Evolutionary conservation across 2,888 invertebrate genomes (phyloP), one percentile per base, ranked within the genome.

Genomic region (Phytoseiulus persimilis): DNA sequence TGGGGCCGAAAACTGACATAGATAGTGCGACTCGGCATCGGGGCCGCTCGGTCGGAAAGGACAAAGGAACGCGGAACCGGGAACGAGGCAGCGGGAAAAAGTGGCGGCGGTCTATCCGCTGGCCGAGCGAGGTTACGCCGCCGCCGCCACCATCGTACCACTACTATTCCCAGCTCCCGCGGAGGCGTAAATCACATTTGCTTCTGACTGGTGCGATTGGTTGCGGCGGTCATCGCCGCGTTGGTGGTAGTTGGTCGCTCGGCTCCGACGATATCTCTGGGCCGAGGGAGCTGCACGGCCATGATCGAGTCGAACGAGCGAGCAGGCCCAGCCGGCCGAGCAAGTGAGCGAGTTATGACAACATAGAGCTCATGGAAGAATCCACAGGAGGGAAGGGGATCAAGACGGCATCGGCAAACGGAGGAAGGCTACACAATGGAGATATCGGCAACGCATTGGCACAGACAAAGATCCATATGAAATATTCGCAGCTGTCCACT

Each of bases 401-500:
- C 65, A 23, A 65, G 65, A 28, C 65, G 18, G 65, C 65, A 65
- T 65, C 23, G 18, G 23, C 18, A 28, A 65, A 28, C 65, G 14
- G 18, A 65, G 65, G 18, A 65, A 65, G 65, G 65, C 65, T 65
- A 28, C 65, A 65, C 65, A 11, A 65, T 65, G 65, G 18, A 65
- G 65, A 65, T 65, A 65, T 65, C 65, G 18, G 65, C 65, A 28
- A 18, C 23, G 65, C 65, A 6, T 65, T 65, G 65, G 65, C 65
- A 28, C 65, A 14, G 65, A 65, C 65, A 39, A 39, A 39, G 39
- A 39, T 39, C 39, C 65, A 28, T 23, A 65, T 65, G 65, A 65
- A 65, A 65, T 65, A 65, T 65, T 65, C 65, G 65, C 65, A 65
- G 65, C 65, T 65, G 65, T 65, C 65, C 65, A 65, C 65, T 65